Conservation (phyloP, 2,113 vertebrate genomes). For the Chloebia gouldiae region DNA sequence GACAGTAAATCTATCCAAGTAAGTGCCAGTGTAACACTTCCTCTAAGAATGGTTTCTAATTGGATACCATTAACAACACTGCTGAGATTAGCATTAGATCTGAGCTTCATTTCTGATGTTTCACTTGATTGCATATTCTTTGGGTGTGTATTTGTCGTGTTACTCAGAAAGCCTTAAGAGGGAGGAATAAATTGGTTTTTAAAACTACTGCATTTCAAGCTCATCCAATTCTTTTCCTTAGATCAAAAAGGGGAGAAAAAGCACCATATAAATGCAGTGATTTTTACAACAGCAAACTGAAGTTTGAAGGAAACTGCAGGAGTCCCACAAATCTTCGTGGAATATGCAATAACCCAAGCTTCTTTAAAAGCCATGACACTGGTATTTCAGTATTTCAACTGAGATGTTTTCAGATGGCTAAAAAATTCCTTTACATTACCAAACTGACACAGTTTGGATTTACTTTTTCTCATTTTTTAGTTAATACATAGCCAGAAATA, state of each 20-base stretch:
- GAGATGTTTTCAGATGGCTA: neutral
- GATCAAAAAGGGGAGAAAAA: neutral
- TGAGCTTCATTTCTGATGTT: neutral
- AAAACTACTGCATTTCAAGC: neutral
- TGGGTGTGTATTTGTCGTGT: neutral
- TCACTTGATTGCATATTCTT: constrained; percentile 23
- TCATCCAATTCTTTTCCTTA: neutral
- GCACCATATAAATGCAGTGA: neutral
- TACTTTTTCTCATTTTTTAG: neutral
- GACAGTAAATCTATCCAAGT: neutral
- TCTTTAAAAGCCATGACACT: neutral
- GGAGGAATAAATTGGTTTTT: neutral
- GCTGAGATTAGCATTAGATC: constrained; percentile 1
- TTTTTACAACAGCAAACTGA: neutral
- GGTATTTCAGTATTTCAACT: neutral
- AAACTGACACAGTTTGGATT: neutral
- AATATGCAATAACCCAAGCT: neutral
- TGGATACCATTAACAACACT: neutral
- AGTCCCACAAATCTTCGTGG: neutral
- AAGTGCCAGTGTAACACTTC: neutral
- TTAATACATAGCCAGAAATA: neutral
- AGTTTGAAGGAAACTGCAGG: neutral
- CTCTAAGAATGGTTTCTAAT: constrained; percentile 12
- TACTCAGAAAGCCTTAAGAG: neutral
- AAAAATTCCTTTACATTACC: neutral